phyloP scores from a whole-genome alignment of 1,140 invertebrate species.

The Philaenus spumarius region DNA sequence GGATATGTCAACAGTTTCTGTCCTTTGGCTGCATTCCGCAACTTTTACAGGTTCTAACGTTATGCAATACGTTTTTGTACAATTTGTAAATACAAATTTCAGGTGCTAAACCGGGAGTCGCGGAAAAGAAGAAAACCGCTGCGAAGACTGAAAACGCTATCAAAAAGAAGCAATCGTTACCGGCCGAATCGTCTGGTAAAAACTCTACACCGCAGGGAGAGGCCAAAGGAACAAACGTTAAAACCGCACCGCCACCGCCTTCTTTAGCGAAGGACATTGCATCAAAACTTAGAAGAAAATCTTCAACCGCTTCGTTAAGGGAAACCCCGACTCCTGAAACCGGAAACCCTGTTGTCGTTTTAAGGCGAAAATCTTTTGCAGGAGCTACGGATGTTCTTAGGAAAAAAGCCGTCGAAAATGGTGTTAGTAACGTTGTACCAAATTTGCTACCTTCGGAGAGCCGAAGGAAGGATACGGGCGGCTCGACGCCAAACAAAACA shows the following conservation, averaged over 20 bases:
- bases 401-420: constrained; percentile 4
- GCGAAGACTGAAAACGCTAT: too few relatives aligned
- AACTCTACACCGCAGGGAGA: too few relatives aligned
- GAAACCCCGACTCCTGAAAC: not conserved
- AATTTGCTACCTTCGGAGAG: not conserved
- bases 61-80: too few relatives aligned
- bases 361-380: constrained; percentile 6
- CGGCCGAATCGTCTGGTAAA: too few relatives aligned
- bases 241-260: not conserved
- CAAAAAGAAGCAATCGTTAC: too few relatives aligned
- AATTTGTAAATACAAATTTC: too few relatives aligned
- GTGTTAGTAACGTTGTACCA: not conserved
- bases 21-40: too few relatives aligned
- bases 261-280: not conserved
- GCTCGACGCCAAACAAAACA: not conserved
- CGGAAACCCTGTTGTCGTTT: constrained; percentile 2
- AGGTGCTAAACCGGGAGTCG: too few relatives aligned
- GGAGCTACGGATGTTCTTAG: not conserved
- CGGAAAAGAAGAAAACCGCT: too few relatives aligned
- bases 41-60: too few relatives aligned
- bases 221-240: not conserved
- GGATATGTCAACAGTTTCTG: too few relatives aligned
- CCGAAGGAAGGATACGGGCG: too few relatives aligned
- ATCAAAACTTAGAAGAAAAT: not conserved
- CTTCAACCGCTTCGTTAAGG: not conserved